Percentiles rank a stretch among this genome's conserved stretches.
phyloP scores from a whole-genome alignment of 2,797 vertebrate genomes.

The Notamacropus eugenii region DNA sequence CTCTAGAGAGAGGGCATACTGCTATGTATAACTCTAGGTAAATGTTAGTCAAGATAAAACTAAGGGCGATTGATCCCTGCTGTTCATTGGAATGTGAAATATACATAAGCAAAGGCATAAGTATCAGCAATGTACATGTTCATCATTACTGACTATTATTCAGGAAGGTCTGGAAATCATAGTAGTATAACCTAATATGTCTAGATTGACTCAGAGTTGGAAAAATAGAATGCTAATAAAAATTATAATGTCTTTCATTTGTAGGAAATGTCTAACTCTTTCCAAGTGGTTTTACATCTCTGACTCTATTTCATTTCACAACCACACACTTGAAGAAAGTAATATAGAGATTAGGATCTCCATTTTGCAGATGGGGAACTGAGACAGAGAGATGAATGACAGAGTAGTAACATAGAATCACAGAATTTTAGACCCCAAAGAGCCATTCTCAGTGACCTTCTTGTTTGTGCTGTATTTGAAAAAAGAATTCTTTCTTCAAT shows the following conservation, averaged over 20 bases:
- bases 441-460: neutral
- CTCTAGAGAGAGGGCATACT: neutral
- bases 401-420: neutral
- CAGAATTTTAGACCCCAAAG: neutral
- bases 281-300: neutral
- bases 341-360: neutral
- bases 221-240: neutral
- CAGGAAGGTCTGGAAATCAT: neutral
- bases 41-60: neutral
- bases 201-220: neutral
- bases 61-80: neutral
- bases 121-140: neutral
- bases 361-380: neutral
- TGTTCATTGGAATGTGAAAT: neutral
- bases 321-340: neutral
- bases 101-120: neutral
- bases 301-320: neutral
- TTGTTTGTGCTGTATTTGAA: neutral
- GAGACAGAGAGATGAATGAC: neutral
- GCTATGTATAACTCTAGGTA: neutral
- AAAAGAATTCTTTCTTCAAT: neutral
- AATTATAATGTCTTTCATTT: neutral
- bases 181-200: neutral
- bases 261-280: neutral
- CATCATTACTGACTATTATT: neutral